These are phyloP conservation scores for Frankliniella intonsa DNA, from an alignment of 2,888 invertebrate genomes.

Conservation along the genomic window DNA sequence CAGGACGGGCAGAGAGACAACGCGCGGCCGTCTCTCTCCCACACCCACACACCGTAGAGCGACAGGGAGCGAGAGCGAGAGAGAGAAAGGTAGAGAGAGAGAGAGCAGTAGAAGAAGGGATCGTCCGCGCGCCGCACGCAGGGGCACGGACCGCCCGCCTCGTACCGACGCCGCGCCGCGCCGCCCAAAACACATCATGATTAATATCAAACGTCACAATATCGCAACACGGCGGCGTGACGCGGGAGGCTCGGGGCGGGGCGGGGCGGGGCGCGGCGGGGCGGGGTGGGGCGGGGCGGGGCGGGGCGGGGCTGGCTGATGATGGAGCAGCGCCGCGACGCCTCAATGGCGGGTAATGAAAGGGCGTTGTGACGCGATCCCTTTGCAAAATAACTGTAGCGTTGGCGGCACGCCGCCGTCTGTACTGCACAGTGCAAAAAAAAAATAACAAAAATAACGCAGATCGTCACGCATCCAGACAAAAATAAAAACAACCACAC, in stretches of 20 bases:
- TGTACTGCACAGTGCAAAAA: no score
- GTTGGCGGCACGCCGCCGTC: background rate
- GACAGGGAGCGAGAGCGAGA: background rate
- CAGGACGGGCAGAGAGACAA: no score
- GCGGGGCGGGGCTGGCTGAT: background rate
- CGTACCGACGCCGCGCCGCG: background rate
- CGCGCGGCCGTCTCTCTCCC: background rate
- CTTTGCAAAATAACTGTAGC: background rate
- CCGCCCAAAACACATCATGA: slow-evolving; percentile 17
- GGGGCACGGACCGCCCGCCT: background rate
- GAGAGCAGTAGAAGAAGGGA: background rate
- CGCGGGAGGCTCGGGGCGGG: background rate
- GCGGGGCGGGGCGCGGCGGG: background rate
- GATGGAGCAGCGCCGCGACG: background rate
- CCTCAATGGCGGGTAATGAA: slow-evolving; percentile 15
- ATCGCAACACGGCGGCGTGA: background rate
- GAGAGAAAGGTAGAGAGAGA: background rate
- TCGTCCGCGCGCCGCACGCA: background rate
- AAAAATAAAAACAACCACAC: no score
- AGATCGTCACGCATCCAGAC: no score
- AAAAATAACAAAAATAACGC: no score
- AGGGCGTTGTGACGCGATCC: background rate
- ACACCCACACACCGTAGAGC: background rate
- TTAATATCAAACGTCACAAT: slow-evolving; percentile 25
- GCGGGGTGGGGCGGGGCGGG: background rate